These are phyloP conservation scores for Sphenopsis melanotis DNA, from an alignment of 2,797 vertebrate genomes.

Conservation along the genomic window DNA sequence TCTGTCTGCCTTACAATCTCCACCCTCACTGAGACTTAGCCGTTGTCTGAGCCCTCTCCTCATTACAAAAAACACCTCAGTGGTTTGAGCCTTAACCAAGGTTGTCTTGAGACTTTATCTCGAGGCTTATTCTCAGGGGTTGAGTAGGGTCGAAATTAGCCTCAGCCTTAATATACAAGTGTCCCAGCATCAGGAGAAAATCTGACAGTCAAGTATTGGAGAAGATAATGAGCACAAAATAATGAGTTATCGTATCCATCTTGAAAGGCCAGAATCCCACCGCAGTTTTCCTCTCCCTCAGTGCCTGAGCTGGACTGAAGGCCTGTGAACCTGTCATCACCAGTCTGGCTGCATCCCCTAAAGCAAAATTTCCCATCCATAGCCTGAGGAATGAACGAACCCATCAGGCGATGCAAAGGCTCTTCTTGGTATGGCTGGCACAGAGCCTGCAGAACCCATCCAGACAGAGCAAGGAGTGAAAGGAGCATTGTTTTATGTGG, in stretches of 20 bases:
- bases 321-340: fast-evolving
- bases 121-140: not conserved
- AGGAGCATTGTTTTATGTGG: not conserved
- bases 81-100: not conserved
- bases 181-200: not conserved
- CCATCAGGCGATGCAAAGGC: not conserved
- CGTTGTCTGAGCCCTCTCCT: not conserved
- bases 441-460: not conserved
- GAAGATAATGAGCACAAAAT: not conserved
- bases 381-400: not conserved
- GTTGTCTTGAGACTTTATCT: not conserved
- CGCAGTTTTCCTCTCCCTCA: not conserved
- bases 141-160: not conserved
- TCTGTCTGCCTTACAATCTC: not conserved
- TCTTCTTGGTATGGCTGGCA: not conserved
- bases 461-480: not conserved
- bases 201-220: not conserved
- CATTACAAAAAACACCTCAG: not conserved
- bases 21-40: not conserved
- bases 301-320: not conserved
- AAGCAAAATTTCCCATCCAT: not conserved
- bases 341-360: not conserved
- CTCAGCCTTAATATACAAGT: not conserved
- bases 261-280: not conserved
- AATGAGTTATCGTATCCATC: not conserved